A percentile compares a stretch with the other conserved stretches of the same genome.
Evolutionary conservation across 2,888 invertebrate genomes (phyloP).

Genomic region (Epirrhoe tristata): DNA sequence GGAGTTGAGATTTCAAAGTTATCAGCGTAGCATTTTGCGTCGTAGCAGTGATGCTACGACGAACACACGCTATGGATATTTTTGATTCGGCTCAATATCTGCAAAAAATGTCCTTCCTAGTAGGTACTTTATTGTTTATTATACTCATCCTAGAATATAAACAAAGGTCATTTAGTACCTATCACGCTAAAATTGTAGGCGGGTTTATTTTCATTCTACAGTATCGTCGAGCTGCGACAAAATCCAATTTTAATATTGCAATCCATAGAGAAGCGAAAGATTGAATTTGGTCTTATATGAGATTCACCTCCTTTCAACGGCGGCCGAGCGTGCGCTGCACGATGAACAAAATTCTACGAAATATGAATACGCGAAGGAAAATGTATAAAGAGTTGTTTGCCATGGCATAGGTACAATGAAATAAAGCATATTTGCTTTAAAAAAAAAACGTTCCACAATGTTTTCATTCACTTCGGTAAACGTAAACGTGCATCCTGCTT

Average conservation of each 20-base stretch:
- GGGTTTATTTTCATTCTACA: slow-evolving; percentile 45
- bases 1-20: no score
- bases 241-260: slow-evolving; percentile 77
- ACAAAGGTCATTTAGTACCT: no score
- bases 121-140: no score
- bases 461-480: no score
- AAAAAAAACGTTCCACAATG: no score
- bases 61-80: background rate
- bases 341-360: slow-evolving; percentile 4
- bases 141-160: no score
- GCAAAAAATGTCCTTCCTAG: background rate
- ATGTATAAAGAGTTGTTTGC: background rate
- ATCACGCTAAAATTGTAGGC: no score
- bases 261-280: slow-evolving; percentile 63
- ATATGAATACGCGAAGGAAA: slow-evolving; percentile 6
- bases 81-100: background rate
- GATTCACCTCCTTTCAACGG: slow-evolving; percentile 61
- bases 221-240: slow-evolving; percentile 36
- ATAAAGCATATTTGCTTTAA: background rate
- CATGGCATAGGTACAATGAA: background rate
- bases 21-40: background rate
- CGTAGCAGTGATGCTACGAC: background rate
- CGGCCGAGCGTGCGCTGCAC: slow-evolving; percentile 59
- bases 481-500: no score
- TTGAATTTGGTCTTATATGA: slow-evolving; percentile 69